Base-by-base conservation (phyloP, 2,113 vertebrate species). In the Peromyscus californicus region DNA sequence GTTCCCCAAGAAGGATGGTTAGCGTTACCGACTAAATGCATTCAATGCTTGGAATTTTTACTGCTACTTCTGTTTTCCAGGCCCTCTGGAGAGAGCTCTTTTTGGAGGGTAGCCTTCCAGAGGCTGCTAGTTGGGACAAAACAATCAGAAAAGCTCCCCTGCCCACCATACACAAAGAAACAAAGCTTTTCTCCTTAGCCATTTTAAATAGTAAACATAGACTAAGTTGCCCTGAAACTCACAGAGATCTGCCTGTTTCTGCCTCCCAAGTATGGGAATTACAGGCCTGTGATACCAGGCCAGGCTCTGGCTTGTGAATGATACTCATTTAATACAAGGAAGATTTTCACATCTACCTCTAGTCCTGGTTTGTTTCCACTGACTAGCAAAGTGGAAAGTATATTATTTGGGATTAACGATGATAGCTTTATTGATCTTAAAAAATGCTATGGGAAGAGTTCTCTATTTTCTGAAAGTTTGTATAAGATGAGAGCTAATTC, bases 11-110 rank as follows among this genome's bases (percentile, higher is more conserved):
- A 51, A 94, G 76, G 67, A 48, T 39, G 42, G 59, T 72, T 87
- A 45, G 42, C 13, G 11, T 76, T 87, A 57, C 72, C 69, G 75
- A 86, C 74, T 59, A 70, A 93, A 83, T 45, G 72, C 51, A 67
- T 79, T 72, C n/a, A 39, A 61, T 51, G 70, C 84, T 87, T 74
- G 39, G 2, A 51, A 70, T 72, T 88, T 86, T 84, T 61, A 22
- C 79, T 91, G 21, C 86, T 93, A 1, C 36, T 90, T 93, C 42
- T 59, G 24, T 24, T 69, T 90, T 67, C 94, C 70, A 65, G 91
- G 51, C 65, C 33, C 65, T 65, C 51, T 79, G 7, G 26, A 79
- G 69, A 67, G 6, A 78, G 7, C 48, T 80, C 21, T 39, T 75
- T 33, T 54, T 61, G n/a, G 39, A 39, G 2, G 24, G 75, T 70